Evolutionary conservation across 2,113 vertebrate genomes (phyloP).

Genomic region (Pyrgilauda ruficollis): DNA sequence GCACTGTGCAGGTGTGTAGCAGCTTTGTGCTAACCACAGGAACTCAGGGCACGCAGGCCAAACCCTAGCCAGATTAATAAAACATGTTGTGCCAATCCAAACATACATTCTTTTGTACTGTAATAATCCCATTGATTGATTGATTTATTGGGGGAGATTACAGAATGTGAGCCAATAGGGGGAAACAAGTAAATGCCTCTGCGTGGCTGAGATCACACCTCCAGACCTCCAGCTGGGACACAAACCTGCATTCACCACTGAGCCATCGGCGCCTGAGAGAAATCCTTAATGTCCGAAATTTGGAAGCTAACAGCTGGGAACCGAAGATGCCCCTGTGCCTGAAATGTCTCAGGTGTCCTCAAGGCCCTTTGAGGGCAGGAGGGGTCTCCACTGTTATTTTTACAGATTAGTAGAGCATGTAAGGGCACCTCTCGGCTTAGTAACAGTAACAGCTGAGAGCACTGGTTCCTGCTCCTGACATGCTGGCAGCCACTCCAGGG

Average conservation of each 20-base stretch:
- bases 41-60: not conserved
- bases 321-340: not conserved
- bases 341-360: not conserved
- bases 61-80: not conserved
- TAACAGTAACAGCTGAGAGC: fast-evolving
- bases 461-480: not conserved
- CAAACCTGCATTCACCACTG: not conserved
- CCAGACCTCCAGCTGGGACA: not conserved
- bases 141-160: not conserved
- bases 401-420: fast-evolving
- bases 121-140: not conserved
- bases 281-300: not conserved
- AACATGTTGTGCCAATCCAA: not conserved
- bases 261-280: not conserved
- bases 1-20: not conserved
- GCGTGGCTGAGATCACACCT: not conserved
- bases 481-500: not conserved
- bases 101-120: not conserved
- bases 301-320: not conserved
- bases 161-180: not conserved
- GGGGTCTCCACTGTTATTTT: not conserved
- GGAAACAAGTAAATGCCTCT: not conserved
- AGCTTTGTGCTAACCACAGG: not conserved
- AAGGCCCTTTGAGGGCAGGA: not conserved
- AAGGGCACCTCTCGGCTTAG: not conserved